Evolutionary conservation across 2,113 vertebrate genomes (phyloP).

Genomic region (Acanthochromis polyacanthus): DNA sequence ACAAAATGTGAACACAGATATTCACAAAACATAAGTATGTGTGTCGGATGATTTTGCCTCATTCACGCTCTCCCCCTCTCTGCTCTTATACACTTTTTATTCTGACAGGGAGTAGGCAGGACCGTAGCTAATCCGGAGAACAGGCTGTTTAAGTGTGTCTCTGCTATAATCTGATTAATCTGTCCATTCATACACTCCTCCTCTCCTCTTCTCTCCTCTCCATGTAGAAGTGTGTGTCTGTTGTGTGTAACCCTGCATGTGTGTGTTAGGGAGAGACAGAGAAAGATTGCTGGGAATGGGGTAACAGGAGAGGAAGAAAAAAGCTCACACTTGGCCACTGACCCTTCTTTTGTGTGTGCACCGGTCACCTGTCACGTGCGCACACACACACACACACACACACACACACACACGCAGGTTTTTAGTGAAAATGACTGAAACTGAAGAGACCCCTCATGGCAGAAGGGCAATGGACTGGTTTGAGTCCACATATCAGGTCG

Average conservation of each 20-base stretch:
- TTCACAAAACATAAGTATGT: background rate
- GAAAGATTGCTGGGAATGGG: conserved; percentile 88
- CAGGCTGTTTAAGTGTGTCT: conserved; percentile 80
- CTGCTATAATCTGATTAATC: conserved; percentile 81
- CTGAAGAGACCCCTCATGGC: background rate
- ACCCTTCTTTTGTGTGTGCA: conserved; percentile 87
- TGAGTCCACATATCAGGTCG: too few species aligned
- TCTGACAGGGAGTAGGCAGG: conserved; percentile 74
- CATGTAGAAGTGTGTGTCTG: conserved; percentile 17
- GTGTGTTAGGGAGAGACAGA: conserved; percentile 78
- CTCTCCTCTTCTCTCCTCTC: conserved; percentile 46
- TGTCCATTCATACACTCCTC: conserved; percentile 68
- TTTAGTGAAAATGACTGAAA: background rate
- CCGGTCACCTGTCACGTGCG: conserved; percentile 88
- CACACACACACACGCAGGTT: background rate
- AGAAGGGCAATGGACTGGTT: background rate
- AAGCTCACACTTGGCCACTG: conserved; percentile 83
- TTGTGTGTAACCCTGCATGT: conserved; percentile 31
- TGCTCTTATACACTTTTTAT: conserved; percentile 55
- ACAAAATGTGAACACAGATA: background rate
- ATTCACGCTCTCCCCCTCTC: conserved; percentile 1
- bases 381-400: conserved; percentile 29
- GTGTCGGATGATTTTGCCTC: conserved; percentile 18
- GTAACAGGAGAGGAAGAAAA: conserved; percentile 87
- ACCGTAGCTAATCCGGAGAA: conserved; percentile 78